phyloP scores from a whole-genome alignment of 2,797 vertebrate genomes.

The Eospalax fontanierii region DNA sequence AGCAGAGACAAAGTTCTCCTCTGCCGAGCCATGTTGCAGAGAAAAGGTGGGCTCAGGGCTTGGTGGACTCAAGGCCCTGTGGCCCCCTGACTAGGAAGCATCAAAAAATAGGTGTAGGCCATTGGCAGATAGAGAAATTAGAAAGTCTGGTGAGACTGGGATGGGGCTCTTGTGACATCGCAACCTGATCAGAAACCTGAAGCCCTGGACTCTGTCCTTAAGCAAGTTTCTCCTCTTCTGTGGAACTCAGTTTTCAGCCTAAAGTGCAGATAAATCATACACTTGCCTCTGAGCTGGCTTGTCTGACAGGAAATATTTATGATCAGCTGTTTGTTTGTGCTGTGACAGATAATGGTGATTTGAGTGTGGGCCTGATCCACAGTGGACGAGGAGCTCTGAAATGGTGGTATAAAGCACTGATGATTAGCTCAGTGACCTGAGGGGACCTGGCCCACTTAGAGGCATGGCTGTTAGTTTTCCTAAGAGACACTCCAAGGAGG shows the following conservation, averaged over 20 bases:
- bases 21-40: neutral
- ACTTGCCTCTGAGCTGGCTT: neutral
- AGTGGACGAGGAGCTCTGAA: neutral
- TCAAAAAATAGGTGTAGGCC: neutral
- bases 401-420: neutral
- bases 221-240: conserved; percentile 1
- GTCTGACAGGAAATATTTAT: neutral
- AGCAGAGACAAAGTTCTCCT: neutral
- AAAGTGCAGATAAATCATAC: neutral
- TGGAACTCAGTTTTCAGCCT: conserved; percentile 71
- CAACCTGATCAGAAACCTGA: neutral
- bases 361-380: neutral
- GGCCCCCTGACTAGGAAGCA: neutral
- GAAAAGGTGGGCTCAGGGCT: neutral
- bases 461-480: neutral
- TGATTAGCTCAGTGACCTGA: neutral
- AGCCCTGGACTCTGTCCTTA: neutral
- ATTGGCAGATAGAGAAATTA: neutral
- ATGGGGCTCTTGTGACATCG: neutral
- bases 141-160: neutral
- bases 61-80: neutral
- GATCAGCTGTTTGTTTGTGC: neutral
- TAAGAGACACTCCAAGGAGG: neutral
- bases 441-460: neutral
- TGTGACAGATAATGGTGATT: neutral